phyloP scores from a whole-genome alignment of 2,797 vertebrate genomes.

The Cirrhinus mrigala region DNA sequence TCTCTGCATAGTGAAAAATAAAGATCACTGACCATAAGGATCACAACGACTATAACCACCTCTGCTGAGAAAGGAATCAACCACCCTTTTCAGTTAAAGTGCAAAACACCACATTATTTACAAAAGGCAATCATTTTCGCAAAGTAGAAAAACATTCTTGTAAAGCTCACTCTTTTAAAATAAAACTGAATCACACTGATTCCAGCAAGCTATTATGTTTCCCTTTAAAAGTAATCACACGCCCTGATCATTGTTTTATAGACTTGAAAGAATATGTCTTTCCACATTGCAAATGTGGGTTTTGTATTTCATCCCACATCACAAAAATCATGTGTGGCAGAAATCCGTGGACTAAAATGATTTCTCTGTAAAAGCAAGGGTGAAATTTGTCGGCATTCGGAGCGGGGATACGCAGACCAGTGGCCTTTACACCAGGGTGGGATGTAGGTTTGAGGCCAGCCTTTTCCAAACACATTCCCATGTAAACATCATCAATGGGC shows the following conservation, averaged over 20 bases:
- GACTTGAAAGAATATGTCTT: neutral
- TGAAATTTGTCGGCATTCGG: conserved; percentile 64
- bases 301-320: conserved; percentile 82
- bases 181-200: neutral
- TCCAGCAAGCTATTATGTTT: neutral
- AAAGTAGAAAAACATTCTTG: neutral
- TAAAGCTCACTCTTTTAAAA: neutral
- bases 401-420: conserved; percentile 73
- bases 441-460: conserved; percentile 75
- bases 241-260: neutral
- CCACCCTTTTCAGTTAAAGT: neutral
- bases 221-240: neutral
- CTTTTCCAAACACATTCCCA: conserved; percentile 86
- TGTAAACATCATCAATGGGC: conserved; percentile 88
- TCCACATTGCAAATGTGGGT: conserved; percentile 68
- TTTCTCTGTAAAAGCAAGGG: conserved; percentile 83
- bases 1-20: too few species aligned
- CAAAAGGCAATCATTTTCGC: neutral
- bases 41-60: neutral
- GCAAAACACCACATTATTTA: neutral
- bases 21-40: neutral
- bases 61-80: neutral
- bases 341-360: conserved; percentile 85
- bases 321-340: conserved; percentile 75
- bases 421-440: conserved; percentile 78